phyloP scores from a whole-genome alignment of 2,113 vertebrate genomes.

The Eptatretus burgeri region DNA sequence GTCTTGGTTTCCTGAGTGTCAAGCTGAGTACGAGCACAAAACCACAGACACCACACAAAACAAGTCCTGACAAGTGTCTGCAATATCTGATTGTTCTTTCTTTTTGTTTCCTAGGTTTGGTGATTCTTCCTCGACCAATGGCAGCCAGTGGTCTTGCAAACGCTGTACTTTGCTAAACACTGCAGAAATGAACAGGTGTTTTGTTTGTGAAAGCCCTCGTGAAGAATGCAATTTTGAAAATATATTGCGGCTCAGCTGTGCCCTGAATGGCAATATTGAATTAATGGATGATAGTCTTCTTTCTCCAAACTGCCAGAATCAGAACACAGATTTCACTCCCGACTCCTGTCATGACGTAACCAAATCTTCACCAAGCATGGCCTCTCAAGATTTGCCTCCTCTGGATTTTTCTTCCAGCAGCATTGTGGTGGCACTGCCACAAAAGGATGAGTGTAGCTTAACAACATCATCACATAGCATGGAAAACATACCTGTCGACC shows the following conservation, averaged over 20 bases:
- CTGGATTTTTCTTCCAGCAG: too few relatives aligned
- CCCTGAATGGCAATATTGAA: constrained; percentile 8
- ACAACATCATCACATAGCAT: not conserved
- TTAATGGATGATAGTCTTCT: not conserved
- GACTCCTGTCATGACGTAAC: not conserved
- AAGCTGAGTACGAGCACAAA: too few relatives aligned
- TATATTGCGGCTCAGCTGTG: constrained; percentile 57
- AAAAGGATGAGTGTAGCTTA: not conserved
- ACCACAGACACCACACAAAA: too few relatives aligned
- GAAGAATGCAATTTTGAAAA: constrained; percentile 80
- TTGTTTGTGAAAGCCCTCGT: constrained; percentile 79
- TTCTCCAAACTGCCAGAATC: not conserved
- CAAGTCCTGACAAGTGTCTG: too few relatives aligned
- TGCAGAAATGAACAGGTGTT: constrained; percentile 50
- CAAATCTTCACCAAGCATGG: not conserved
- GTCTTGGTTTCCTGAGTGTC: too few relatives aligned
- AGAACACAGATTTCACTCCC: not conserved
- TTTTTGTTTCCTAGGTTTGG: too few relatives aligned
- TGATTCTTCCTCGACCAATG: constrained; percentile 11
- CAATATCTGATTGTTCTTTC: too few relatives aligned
- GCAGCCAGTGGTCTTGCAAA: constrained; percentile 69
- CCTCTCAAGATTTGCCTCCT: too few relatives aligned
- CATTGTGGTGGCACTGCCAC: too few relatives aligned
- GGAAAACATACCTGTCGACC: not conserved
- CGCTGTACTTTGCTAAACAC: constrained; percentile 82